A percentile compares a stretch with the other conserved stretches of the same genome.
Evolutionary conservation across 1,140 invertebrate genomes (phyloP).

Genomic region (Lineus longissimus): DNA sequence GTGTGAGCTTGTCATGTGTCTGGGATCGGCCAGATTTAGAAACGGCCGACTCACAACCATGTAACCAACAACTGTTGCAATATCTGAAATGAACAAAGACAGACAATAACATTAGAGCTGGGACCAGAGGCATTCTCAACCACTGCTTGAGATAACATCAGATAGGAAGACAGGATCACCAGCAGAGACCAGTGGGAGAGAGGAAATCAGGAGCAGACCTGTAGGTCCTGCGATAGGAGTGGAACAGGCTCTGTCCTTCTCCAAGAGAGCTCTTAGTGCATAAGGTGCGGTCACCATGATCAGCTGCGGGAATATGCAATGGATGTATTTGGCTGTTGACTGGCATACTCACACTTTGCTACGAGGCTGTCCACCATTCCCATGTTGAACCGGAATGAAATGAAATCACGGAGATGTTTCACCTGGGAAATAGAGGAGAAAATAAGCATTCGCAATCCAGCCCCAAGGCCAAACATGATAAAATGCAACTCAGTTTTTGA

Average conservation of each 20-base stretch:
- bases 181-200: too few species aligned
- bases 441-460: neutral
- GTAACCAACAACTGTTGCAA: constrained; percentile 92
- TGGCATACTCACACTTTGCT: constrained; percentile 81
- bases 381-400: constrained; percentile 88
- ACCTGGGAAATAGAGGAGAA: constrained; percentile 53
- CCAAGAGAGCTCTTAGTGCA: too few species aligned
- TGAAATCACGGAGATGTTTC: constrained; percentile 79
- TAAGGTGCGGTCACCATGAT: too few species aligned
- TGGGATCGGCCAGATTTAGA: constrained; percentile 61
- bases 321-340: constrained; percentile 5
- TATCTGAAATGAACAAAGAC: constrained; percentile 63
- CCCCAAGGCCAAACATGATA: neutral
- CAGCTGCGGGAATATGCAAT: constrained; percentile 7
- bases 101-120: too few species aligned
- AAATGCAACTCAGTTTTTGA: neutral
- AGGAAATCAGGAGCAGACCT: too few species aligned
- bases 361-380: constrained; percentile 94
- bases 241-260: too few species aligned
- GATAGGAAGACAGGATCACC: too few species aligned
- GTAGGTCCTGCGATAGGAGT: too few species aligned
- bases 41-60: constrained; percentile 92
- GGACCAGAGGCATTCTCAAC: too few species aligned
- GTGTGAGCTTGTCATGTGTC: constrained; percentile 56
- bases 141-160: too few species aligned